These are phyloP conservation scores for Erynnis tages DNA, from an alignment of 2,888 invertebrate species.

Conservation along the genomic window DNA sequence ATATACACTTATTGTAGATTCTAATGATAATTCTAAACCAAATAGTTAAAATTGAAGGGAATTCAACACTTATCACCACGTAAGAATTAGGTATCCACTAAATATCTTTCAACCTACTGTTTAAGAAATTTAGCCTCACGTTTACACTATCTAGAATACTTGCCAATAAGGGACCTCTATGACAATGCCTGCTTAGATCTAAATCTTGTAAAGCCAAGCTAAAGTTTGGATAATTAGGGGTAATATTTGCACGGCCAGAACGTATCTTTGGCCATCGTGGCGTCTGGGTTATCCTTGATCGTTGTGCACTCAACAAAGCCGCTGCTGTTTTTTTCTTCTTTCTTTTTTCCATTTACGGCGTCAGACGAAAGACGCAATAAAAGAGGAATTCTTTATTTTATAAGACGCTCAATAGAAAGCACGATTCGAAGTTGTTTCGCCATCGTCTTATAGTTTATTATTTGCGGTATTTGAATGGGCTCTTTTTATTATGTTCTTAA, in stretches of 20 bases:
- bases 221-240: slow-evolving; percentile 54
- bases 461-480: slow-evolving; percentile 12
- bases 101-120: too few relatives aligned
- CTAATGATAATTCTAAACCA: too few relatives aligned
- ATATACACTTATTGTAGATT: too few relatives aligned
- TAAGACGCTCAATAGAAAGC: slow-evolving; percentile 21
- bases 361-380: slow-evolving; percentile 42
- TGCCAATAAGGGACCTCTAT: too few relatives aligned
- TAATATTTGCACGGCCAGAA: slow-evolving; percentile 56
- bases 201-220: not conserved
- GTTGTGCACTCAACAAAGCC: slow-evolving; percentile 55
- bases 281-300: slow-evolving; percentile 49
- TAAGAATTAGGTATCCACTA: too few relatives aligned
- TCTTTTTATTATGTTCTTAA: slow-evolving; percentile 8
- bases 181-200: not conserved
- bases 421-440: slow-evolving; percentile 17
- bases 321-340: slow-evolving; percentile 37
- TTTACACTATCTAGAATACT: too few relatives aligned
- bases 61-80: too few relatives aligned
- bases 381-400: slow-evolving; percentile 36
- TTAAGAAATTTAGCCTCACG: too few relatives aligned
- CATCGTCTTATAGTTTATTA: slow-evolving; percentile 23
- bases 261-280: slow-evolving; percentile 67
- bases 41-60: too few relatives aligned
- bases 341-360: slow-evolving; percentile 32